phyloP scores from a whole-genome alignment of 92 coral and sea anemone genomes.

The Bergia sp. region DNA sequence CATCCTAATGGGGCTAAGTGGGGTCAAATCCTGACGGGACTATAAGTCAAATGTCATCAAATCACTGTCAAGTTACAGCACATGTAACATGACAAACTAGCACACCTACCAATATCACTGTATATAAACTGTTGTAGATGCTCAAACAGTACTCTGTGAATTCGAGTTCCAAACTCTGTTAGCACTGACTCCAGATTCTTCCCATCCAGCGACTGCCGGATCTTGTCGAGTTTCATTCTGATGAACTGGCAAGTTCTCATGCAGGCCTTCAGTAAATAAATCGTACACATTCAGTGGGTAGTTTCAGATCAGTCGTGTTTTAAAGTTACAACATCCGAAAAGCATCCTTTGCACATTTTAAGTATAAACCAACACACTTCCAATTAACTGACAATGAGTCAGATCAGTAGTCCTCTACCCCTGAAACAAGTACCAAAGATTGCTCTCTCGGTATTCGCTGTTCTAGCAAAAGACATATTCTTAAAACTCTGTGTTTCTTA shows the following conservation, averaged over 20 bases:
- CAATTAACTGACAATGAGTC: too few relatives aligned
- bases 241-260: slow-evolving; percentile 89
- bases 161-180: slow-evolving; percentile 92
- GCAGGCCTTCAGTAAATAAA: slow-evolving; percentile 70
- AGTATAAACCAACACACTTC: too few relatives aligned
- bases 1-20: too few relatives aligned
- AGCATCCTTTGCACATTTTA: neutral
- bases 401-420: neutral
- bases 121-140: slow-evolving; percentile 93
- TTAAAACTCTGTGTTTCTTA: neutral
- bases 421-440: neutral
- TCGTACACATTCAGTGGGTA: neutral
- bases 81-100: too few relatives aligned
- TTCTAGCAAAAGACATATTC: neutral
- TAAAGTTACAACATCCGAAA: neutral
- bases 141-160: slow-evolving; percentile 90
- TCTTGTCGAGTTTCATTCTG: slow-evolving; percentile 69
- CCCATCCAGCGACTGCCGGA: slow-evolving; percentile 88
- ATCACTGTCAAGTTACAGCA: too few relatives aligned
- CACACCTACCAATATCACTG: slow-evolving; percentile 79
- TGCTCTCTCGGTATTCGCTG: neutral
- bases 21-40: too few relatives aligned
- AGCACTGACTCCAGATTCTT: slow-evolving; percentile 93
- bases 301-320: neutral
- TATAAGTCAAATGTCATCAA: too few relatives aligned